phyloP scores from a whole-genome alignment of 2,113 vertebrate genomes.

The Pampusana beccarii region DNA sequence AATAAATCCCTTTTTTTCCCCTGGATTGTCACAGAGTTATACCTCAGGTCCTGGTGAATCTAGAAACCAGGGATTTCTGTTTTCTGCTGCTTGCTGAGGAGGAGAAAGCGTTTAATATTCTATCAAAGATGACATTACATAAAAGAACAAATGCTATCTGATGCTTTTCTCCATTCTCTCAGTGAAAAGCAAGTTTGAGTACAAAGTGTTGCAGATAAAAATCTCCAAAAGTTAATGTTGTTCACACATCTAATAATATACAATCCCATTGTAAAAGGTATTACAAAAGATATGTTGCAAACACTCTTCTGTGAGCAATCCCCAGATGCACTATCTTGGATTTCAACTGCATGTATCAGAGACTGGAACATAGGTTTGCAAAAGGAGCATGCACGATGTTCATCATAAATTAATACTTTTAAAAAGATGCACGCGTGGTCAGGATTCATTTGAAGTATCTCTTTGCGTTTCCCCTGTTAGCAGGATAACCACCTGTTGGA shows the following conservation, averaged over 20 bases:
- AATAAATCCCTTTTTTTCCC: background rate
- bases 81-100: background rate
- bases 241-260: background rate
- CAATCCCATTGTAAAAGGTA: background rate
- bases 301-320: background rate
- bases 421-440: accelerated
- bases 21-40: background rate
- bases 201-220: background rate
- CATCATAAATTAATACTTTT: background rate
- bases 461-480: background rate
- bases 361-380: background rate
- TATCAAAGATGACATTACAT: background rate
- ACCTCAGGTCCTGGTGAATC: background rate
- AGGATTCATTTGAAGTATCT: background rate
- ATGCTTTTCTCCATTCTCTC: background rate
- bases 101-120: background rate
- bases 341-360: background rate
- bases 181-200: background rate
- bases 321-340: background rate
- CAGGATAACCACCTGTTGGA: background rate
- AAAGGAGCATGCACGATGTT: background rate
- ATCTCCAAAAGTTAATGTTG: background rate
- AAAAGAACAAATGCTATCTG: background rate
- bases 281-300: background rate
- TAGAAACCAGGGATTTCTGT: background rate